These are phyloP conservation scores for Rhipidura dahli DNA, from an alignment of 2,113 vertebrate species.

Conservation along the genomic window DNA sequence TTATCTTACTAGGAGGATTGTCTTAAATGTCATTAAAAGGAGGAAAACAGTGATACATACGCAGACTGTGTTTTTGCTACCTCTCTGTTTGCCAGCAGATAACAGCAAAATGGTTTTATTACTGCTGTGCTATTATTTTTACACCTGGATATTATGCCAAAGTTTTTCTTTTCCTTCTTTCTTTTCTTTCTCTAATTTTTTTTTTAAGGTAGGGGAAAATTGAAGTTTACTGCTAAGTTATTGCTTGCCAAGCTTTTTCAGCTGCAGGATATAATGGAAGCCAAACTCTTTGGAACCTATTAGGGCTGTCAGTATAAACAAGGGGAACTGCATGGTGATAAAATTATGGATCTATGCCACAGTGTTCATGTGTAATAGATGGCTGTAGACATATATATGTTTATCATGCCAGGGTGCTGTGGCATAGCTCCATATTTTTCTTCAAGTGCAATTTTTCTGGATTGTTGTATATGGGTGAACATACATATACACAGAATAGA, in stretches of 20 bases:
- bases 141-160: not conserved
- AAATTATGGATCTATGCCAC: constrained; percentile 13
- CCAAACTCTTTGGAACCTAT: constrained; percentile 60
- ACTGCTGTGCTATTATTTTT: not conserved
- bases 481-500: not conserved
- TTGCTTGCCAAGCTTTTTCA: constrained; percentile 69
- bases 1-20: not conserved
- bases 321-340: constrained; percentile 30
- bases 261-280: constrained; percentile 33
- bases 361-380: not conserved
- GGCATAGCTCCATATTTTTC: not conserved
- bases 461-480: not conserved
- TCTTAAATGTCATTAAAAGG: not conserved
- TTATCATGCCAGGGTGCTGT: not conserved
- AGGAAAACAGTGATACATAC: not conserved
- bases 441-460: not conserved
- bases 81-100: constrained; percentile 2
- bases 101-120: constrained; percentile 19
- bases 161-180: not conserved
- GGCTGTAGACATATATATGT: not conserved
- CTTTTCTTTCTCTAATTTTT: not conserved
- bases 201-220: constrained; percentile 24
- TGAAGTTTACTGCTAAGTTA: constrained; percentile 28
- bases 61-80: not conserved
- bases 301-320: constrained; percentile 55